Base-by-base conservation (phyloP, 2,113 vertebrate species). In the Pedionomus torquatus region DNA sequence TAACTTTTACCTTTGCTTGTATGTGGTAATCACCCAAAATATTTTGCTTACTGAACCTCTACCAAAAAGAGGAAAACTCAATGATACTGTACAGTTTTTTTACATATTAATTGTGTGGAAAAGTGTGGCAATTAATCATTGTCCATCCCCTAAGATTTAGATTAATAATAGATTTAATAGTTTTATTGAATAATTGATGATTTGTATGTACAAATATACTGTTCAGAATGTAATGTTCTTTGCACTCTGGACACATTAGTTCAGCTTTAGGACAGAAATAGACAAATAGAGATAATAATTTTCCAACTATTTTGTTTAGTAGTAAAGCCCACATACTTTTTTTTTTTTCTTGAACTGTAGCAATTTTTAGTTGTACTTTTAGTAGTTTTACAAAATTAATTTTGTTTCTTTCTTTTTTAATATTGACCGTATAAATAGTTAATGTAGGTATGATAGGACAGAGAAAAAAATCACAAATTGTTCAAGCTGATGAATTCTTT, bases 141-240 rank as follows among this genome's bases (percentile, higher is more conserved):
- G 84, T 84, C n/a, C 31, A 55, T 75, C 82, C 16, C 41, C 25
- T 75, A 64, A 70, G 25, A 65, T 65, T 70, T 89, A 95, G 93
- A 88, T 85, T 93, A 92, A 71, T 85, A 92, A 89, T 76, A 52
- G 33, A 49, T 54, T 94, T 93, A 78, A 94, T n/a, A 35, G 17
- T 57, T 64, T 92, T 17, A 57, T 37, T 91, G 69, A 84, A 65
- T 90, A 92, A 95, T 90, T 70, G 19, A 72, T 74, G 9, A 63
- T 39, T 82, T 78, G 8, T 57, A 69, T 7, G 31, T 57, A 64
- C 4, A 5, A 66, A 55, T 20, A 28, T 48, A 39, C 37, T 72
- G 23, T 63, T 91, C 31, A 77, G n/a, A 69, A 76, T 46, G 18
- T 8, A 69, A 86, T 35, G 13, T 61, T 44, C 19, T 76, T 81